Evolutionary conservation across 2,888 invertebrate species (phyloP).

Genomic region (Netelia fuscicornis): DNA sequence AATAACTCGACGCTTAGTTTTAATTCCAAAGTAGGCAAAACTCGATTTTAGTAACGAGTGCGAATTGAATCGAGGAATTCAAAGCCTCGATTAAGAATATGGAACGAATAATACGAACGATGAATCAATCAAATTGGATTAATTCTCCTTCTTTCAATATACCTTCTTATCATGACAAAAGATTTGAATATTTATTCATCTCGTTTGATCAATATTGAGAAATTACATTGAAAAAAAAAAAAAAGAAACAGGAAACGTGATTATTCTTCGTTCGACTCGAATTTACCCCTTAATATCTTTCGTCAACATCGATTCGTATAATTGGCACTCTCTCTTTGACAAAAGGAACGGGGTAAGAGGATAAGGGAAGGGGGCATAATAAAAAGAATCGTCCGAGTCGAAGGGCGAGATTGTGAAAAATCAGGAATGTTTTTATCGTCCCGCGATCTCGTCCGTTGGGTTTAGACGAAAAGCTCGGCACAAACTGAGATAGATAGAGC

Average conservation of each 20-base stretch:
- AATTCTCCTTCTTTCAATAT: neutral
- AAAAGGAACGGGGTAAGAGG: neutral
- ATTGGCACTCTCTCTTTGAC: too few species aligned
- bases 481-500: too few species aligned
- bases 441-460: neutral
- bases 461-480: neutral
- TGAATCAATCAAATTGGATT: neutral
- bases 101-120: neutral
- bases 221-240: too few species aligned
- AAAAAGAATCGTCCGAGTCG: conserved; percentile 28
- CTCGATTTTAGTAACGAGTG: conserved; percentile 16
- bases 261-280: too few species aligned
- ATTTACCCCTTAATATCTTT: too few species aligned
- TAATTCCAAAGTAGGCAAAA: neutral
- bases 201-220: too few species aligned
- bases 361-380: conserved; percentile 13
- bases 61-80: neutral
- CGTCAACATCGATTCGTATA: too few species aligned
- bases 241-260: too few species aligned
- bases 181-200: too few species aligned
- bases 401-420: conserved; percentile 39
- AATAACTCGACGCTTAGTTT: conserved; percentile 43
- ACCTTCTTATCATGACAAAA: too few species aligned
- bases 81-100: neutral
- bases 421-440: conserved; percentile 36